These are phyloP conservation scores for Rhagonycha fulva DNA, from an alignment of 2,888 invertebrate species.

Conservation along the genomic window DNA sequence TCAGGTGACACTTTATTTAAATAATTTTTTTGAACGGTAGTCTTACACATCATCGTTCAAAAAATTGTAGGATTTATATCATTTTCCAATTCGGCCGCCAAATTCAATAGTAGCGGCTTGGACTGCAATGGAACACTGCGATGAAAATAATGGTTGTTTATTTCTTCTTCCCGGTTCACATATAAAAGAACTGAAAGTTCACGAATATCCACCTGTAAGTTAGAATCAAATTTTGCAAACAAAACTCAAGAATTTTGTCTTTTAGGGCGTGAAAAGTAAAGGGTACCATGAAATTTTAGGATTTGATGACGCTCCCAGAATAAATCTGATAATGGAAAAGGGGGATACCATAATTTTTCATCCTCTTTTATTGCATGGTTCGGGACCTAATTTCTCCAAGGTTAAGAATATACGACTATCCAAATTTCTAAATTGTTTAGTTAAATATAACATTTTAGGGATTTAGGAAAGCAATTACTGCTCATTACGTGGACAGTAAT, in stretches of 20 bases:
- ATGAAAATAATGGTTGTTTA: slow-evolving; percentile 78
- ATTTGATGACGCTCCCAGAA: slow-evolving; percentile 55
- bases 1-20: slow-evolving; percentile 58
- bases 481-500: slow-evolving; percentile 76
- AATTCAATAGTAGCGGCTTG: slow-evolving; percentile 81
- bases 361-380: slow-evolving; percentile 84
- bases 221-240: not conserved
- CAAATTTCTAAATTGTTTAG: not conserved
- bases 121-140: slow-evolving; percentile 84
- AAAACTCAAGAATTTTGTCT: not conserved
- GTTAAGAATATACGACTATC: slow-evolving; percentile 49
- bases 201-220: slow-evolving; percentile 70
- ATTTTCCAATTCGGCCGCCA: slow-evolving; percentile 85
- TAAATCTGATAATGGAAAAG: slow-evolving; percentile 76
- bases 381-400: slow-evolving; percentile 75
- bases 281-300: slow-evolving; percentile 70
- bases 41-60: not conserved
- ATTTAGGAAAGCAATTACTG: slow-evolving; percentile 78
- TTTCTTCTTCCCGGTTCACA: slow-evolving; percentile 83
- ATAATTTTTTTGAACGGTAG: not conserved
- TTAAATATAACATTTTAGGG: slow-evolving; percentile 54
- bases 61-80: slow-evolving; percentile 73
- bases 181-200: slow-evolving; percentile 62
- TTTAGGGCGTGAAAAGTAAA: slow-evolving; percentile 60
- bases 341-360: slow-evolving; percentile 91